Conservation (phyloP, 2,113 vertebrate genomes). For the Triplophysa tibetana region DNA sequence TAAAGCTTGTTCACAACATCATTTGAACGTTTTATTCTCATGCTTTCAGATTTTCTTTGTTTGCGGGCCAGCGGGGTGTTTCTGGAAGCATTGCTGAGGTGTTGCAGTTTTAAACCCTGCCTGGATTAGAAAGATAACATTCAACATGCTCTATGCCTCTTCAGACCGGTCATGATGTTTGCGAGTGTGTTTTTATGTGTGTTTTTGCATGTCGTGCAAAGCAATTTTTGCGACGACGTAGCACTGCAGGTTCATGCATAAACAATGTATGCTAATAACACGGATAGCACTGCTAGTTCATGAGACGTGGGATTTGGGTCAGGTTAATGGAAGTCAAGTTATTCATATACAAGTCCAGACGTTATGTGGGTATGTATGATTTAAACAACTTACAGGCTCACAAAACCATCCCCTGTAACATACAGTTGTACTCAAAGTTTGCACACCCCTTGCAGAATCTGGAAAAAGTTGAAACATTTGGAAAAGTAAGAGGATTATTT, state of each 20-base stretch:
- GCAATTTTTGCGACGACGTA: not conserved
- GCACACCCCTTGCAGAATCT: no score
- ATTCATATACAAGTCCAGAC: no score
- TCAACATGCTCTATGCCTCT: slow-evolving; percentile 39
- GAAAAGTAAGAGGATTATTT: no score
- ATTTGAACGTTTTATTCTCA: slow-evolving; percentile 40
- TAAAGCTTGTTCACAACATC: slow-evolving; percentile 35
- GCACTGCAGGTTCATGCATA: slow-evolving; percentile 5
- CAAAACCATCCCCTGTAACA: no score
- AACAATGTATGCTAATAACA: not conserved
- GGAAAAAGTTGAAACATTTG: no score
- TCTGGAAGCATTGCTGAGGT: slow-evolving; percentile 30
- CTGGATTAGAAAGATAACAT: slow-evolving; percentile 59
- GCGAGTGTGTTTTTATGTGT: slow-evolving; percentile 18
- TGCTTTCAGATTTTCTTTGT: slow-evolving; percentile 38
- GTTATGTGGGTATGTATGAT: no score
- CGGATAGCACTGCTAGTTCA: not conserved
- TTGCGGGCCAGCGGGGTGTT: slow-evolving; percentile 35
- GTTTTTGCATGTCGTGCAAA: not conserved
- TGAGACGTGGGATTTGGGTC: no score
- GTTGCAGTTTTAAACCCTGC: slow-evolving; percentile 50
- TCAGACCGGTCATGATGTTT: slow-evolving; percentile 27
- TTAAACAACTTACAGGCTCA: no score
- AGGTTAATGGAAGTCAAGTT: no score
- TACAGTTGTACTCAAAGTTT: no score